These are phyloP conservation scores for Bombylius discolor DNA, from an alignment of 2,888 invertebrate species.

Conservation along the genomic window DNA sequence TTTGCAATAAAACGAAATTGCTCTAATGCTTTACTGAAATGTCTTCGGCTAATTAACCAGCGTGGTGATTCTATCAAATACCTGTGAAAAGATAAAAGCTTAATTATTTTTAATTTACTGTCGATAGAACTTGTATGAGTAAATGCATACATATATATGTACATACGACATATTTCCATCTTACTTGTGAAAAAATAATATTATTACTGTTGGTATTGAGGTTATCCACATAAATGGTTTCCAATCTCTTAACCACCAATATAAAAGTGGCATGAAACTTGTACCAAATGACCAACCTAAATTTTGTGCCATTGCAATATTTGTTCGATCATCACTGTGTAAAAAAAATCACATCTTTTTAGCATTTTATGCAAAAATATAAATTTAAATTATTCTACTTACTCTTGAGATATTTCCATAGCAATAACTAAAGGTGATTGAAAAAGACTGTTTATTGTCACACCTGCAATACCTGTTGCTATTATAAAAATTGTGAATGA, in stretches of 20 bases:
- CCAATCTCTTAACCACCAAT: conserved; percentile 41
- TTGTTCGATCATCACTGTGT: conserved; percentile 37
- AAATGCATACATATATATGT: not conserved
- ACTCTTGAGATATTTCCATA: conserved; percentile 42
- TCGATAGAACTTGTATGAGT: not conserved
- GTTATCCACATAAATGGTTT: conserved; percentile 38
- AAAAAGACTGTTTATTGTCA: conserved; percentile 38
- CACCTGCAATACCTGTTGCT: conserved; percentile 35
- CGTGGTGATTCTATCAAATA: conserved; percentile 50
- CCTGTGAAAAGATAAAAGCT: conserved; percentile 27
- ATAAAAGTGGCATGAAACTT: conserved; percentile 39
- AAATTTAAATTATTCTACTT: conserved; percentile 19
- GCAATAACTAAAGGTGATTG: conserved; percentile 40
- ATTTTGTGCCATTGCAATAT: conserved; percentile 39
- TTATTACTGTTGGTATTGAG: conserved; percentile 36
- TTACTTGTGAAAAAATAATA: conserved; percentile 38
- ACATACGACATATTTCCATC: conserved; percentile 12
- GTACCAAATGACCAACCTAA: conserved; percentile 42
- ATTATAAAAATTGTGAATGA: conserved; percentile 36
- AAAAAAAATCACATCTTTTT: not conserved
- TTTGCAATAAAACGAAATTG: conserved; percentile 43
- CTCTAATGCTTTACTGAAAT: conserved; percentile 37
- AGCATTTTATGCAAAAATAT: too few species aligned
- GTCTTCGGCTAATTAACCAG: conserved; percentile 46
- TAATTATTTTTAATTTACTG: too few species aligned